Base-by-base conservation (phyloP, 2,113 vertebrate genomes). In the Chionis minor region DNA sequence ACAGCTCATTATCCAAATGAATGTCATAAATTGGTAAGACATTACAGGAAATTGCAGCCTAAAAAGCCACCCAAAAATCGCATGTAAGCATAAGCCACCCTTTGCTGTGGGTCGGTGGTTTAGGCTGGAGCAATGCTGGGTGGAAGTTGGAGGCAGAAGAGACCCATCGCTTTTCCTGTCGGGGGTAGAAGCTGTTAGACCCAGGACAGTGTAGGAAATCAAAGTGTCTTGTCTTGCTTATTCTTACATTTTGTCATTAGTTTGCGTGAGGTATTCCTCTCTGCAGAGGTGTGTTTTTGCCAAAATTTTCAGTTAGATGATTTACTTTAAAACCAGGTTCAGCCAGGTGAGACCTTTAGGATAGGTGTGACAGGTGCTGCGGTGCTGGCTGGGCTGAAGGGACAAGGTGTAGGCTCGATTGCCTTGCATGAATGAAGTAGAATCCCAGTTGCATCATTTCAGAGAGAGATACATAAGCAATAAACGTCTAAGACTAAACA, bases 191-290 rank as follows among this genome's bases (percentile, higher is more conserved):
- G 44, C 40, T 83, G 8, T 82, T 81, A 55, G 33, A 65, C 9
- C 33, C 0, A 2, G 44, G 30, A 23, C 4, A 45, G 16, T 5
- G 12, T 1, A 21, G 77, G 24, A 40, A 83, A 23, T 61, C 0
- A 2, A 87, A 51, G 14, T 61, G 9, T 72, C 33, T 30, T 20
- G 9, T 81, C 66, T 63, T 80, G 22, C 20, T 90, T 77, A 6
- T 22, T 82, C 49, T 71, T 85, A 17, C 13, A n/a, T 69, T 86
- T 61, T 69, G 23, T 79, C 16, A n/a, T 71, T 54, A 59, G 11
- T 52, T 77, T 86, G 6, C 75, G n/a, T 61, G 86, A 73, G 67
- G 45, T 38, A 30, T 2, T 63, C 22, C 6, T 67, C 27, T 55
- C 73, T 71, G 56, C n/a, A 26, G 38, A 67, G 30, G 5, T 75